phyloP scores from a whole-genome alignment of 2,797 vertebrate genomes.

The Esox masquinongy region DNA sequence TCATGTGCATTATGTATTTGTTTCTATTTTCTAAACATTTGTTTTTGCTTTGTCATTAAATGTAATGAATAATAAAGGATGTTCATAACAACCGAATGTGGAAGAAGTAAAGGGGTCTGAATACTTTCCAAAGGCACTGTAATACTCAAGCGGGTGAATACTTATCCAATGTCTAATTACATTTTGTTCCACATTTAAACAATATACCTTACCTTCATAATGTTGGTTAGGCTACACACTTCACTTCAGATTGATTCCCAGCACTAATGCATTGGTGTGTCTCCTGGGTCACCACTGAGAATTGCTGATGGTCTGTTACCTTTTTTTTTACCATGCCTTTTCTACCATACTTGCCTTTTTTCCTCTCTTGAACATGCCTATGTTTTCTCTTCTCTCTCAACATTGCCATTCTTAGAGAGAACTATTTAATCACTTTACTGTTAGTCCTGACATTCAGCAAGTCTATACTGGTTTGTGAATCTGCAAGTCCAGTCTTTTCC shows the following conservation, averaged over 20 bases:
- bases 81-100: too few relatives aligned
- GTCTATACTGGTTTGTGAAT: slow-evolving; percentile 32
- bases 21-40: too few relatives aligned
- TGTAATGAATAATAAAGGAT: too few relatives aligned
- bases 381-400: slow-evolving; percentile 5
- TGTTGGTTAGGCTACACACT: neutral
- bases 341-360: neutral
- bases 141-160: too few relatives aligned
- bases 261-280: slow-evolving; percentile 3
- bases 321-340: slow-evolving; percentile 17
- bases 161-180: too few relatives aligned
- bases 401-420: neutral
- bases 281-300: neutral
- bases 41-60: too few relatives aligned
- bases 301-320: neutral
- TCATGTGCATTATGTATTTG: too few relatives aligned
- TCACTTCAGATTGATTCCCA: neutral
- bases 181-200: too few relatives aligned
- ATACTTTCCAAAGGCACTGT: too few relatives aligned
- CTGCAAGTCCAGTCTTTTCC: slow-evolving; percentile 31
- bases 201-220: too few relatives aligned
- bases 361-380: neutral
- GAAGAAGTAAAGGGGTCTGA: too few relatives aligned
- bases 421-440: slow-evolving; percentile 5
- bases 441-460: slow-evolving; percentile 28